These are phyloP conservation scores for Cosmia trapezina DNA, from an alignment of 2,888 invertebrate genomes.

Conservation along the genomic window DNA sequence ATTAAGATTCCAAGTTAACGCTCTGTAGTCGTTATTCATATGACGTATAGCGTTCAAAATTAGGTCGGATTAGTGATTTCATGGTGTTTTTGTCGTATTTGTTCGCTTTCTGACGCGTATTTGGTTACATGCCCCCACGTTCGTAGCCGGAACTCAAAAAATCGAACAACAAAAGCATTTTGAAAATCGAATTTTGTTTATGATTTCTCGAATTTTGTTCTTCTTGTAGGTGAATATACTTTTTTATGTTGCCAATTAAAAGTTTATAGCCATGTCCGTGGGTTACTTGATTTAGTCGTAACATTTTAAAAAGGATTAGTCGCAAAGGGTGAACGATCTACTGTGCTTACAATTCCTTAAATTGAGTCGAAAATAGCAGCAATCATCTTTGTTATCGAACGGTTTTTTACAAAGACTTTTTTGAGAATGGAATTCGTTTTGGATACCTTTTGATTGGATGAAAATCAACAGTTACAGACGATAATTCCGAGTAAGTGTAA, in stretches of 20 bases:
- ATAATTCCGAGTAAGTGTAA: slow-evolving; percentile 54
- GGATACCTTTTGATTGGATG: slow-evolving; percentile 46
- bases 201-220: slow-evolving; percentile 15
- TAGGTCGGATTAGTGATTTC: slow-evolving; percentile 86
- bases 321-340: slow-evolving; percentile 31
- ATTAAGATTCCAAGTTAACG: slow-evolving; percentile 74
- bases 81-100: slow-evolving; percentile 73
- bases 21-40: slow-evolving; percentile 77
- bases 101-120: slow-evolving; percentile 68
- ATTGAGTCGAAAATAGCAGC: slow-evolving; percentile 39
- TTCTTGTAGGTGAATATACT: neutral
- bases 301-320: slow-evolving; percentile 1
- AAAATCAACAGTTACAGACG: slow-evolving; percentile 46
- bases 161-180: slow-evolving; percentile 48
- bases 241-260: slow-evolving; percentile 40
- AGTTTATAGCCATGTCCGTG: slow-evolving; percentile 17
- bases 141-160: slow-evolving; percentile 70
- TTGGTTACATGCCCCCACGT: slow-evolving; percentile 70
- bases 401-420: slow-evolving; percentile 25
- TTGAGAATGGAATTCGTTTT: slow-evolving; percentile 33
- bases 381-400: slow-evolving; percentile 31
- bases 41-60: slow-evolving; percentile 83
- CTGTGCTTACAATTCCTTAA: slow-evolving; percentile 28
- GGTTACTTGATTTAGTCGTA: slow-evolving; percentile 29
- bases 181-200: slow-evolving; percentile 20